Evolutionary conservation across 2,113 vertebrate species (phyloP).

Genomic region (Forbesichthys agassizii): DNA sequence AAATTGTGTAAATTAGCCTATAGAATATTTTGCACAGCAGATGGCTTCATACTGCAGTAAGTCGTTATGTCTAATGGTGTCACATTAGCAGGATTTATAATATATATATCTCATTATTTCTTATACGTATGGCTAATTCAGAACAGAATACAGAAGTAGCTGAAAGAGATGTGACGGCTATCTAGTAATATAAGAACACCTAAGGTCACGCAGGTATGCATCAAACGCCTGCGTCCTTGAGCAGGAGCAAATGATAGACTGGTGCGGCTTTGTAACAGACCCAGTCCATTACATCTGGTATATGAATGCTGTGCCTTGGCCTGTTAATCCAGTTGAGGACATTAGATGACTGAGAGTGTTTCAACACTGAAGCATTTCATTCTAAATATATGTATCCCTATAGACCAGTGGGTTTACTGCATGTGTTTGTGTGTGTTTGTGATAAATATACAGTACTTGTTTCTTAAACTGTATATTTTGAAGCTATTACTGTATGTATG

Average conservation of each 20-base stretch:
- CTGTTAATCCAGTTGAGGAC: not conserved
- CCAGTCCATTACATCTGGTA: not conserved
- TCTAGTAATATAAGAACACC: not conserved
- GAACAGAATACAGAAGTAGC: constrained; percentile 17
- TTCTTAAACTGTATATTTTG: too few species aligned
- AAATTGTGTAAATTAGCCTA: constrained; percentile 42
- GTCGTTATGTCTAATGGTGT: constrained; percentile 7
- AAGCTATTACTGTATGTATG: too few species aligned
- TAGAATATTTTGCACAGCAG: constrained; percentile 8
- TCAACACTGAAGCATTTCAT: not conserved
- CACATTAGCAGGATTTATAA: constrained; percentile 55
- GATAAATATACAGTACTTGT: too few species aligned
- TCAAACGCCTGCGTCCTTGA: too few species aligned
- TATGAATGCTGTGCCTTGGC: not conserved
- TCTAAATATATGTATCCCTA: not conserved
- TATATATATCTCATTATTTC: constrained; percentile 25
- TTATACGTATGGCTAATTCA: constrained; percentile 12
- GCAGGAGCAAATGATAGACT: too few species aligned
- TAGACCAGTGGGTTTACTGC: not conserved
- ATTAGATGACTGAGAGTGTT: not conserved
- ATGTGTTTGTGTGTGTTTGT: not conserved
- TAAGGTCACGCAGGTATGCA: too few species aligned
- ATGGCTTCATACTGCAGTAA: constrained; percentile 18
- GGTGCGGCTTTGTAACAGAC: too few species aligned
- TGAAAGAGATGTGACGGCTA: constrained; percentile 27